Percentiles rank a stretch among this genome's conserved stretches.
Evolutionary conservation across 1,140 invertebrate genomes (phyloP).

Genomic region (Panagrolaimus sp.): DNA sequence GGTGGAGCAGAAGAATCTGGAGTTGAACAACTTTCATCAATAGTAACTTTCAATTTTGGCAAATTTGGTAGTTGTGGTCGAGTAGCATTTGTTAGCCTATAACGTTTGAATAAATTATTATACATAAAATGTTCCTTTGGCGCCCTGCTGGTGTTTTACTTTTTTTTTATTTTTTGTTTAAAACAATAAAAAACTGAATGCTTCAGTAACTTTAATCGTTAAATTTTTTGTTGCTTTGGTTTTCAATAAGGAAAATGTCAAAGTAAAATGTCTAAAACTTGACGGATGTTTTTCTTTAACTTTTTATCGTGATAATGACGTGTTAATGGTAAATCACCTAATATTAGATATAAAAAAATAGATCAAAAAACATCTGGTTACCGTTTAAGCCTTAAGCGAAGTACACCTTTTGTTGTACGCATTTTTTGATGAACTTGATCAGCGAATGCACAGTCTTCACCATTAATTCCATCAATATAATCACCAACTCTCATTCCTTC

Average conservation of each 20-base stretch:
- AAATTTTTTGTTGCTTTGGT: too few species aligned
- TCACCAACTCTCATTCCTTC: background rate
- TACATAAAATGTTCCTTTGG: too few species aligned
- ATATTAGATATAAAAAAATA: background rate
- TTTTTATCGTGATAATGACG: too few species aligned
- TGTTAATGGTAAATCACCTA: background rate
- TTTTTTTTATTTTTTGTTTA: too few species aligned
- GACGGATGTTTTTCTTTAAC: too few species aligned
- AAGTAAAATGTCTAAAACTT: too few species aligned
- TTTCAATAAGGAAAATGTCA: too few species aligned
- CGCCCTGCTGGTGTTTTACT: too few species aligned
- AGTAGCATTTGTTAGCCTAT: too few species aligned
- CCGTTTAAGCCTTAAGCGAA: background rate
- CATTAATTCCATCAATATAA: background rate
- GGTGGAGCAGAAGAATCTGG: slow-evolving; percentile 9
- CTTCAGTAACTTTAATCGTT: too few species aligned
- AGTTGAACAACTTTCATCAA: slow-evolving; percentile 8
- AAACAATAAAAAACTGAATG: too few species aligned
- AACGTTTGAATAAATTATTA: too few species aligned
- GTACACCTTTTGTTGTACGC: slow-evolving; percentile 9
- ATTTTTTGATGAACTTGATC: slow-evolving; percentile 6
- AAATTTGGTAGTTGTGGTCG: background rate
- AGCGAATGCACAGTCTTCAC: slow-evolving; percentile 7
- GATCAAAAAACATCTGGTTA: background rate
- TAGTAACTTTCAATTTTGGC: background rate